phyloP scores from a whole-genome alignment of 53 echinoderm and acorn worm genomes.

The Astropecten irregularis region DNA sequence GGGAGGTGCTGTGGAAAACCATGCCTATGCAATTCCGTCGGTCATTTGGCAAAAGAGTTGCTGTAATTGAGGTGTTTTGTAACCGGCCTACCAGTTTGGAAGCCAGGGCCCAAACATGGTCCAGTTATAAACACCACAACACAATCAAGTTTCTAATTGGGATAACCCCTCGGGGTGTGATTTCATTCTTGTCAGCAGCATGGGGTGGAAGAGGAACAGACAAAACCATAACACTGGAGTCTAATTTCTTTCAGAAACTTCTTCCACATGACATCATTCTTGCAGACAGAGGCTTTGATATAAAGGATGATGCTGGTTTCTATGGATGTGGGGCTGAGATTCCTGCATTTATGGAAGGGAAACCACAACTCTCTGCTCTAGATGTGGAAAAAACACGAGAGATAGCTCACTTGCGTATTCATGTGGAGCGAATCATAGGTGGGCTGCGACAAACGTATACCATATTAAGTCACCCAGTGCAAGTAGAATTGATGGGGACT shows the following conservation, averaged over 20 bases:
- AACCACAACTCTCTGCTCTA: conserved; percentile 15
- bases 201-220: conserved; percentile 42
- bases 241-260: conserved; percentile 7
- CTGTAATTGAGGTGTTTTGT: conserved; percentile 35
- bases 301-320: conserved; percentile 40
- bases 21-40: conserved; percentile 37
- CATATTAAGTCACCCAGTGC: conserved; percentile 9
- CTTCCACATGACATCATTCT: conserved; percentile 12
- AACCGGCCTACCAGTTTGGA: conserved; percentile 7
- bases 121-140: conserved; percentile 49
- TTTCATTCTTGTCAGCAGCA: conserved; percentile 40
- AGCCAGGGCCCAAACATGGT: conserved; percentile 43
- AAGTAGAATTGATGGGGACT: neutral
- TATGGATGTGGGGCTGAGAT: conserved; percentile 36
- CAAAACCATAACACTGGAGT: conserved; percentile 32
- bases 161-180: conserved; percentile 21
- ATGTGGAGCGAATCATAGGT: conserved; percentile 11
- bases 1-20: conserved; percentile 11
- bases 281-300: conserved; percentile 41
- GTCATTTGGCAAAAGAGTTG: conserved; percentile 31
- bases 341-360: conserved; percentile 24
- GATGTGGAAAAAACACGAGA: conserved; percentile 21
- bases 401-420: conserved; percentile 13
- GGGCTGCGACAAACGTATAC: conserved; percentile 9
- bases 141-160: conserved; percentile 47